phyloP scores from a whole-genome alignment of 1,140 invertebrate genomes.

The Drosophila kohkoa region DNA sequence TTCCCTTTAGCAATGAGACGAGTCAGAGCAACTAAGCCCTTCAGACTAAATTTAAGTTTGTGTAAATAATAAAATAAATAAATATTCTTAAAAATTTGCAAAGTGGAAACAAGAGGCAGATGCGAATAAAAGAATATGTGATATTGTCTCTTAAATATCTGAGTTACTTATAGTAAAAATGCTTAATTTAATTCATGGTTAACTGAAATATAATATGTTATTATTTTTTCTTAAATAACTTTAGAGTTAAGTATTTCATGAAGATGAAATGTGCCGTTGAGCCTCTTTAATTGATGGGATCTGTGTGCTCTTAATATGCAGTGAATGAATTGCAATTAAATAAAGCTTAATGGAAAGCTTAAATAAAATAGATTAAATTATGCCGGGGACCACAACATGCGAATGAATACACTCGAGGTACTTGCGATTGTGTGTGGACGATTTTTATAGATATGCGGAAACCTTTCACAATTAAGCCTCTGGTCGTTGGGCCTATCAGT shows the following conservation, averaged over 20 bases:
- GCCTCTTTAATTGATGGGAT: conserved; percentile 6
- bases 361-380: conserved; percentile 72
- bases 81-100: too few species aligned
- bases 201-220: too few species aligned
- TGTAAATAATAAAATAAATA: too few species aligned
- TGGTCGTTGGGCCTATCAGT: conserved; percentile 49
- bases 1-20: too few species aligned
- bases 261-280: neutral
- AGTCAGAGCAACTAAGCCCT: too few species aligned
- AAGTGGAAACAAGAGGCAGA: too few species aligned
- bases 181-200: too few species aligned
- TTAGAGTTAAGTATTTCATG: neutral
- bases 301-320: conserved; percentile 15
- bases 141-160: too few species aligned
- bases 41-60: too few species aligned
- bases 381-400: conserved; percentile 24
- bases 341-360: conserved; percentile 63
- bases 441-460: conserved; percentile 20
- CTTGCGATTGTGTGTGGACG: neutral
- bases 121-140: too few species aligned
- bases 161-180: too few species aligned
- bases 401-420: neutral
- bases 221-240: too few species aligned
- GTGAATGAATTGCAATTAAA: conserved; percentile 58
- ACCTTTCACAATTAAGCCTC: conserved; percentile 60